Base-by-base conservation (phyloP, 1,140 invertebrate species). In the Polypedilum vanderplanki region DNA sequence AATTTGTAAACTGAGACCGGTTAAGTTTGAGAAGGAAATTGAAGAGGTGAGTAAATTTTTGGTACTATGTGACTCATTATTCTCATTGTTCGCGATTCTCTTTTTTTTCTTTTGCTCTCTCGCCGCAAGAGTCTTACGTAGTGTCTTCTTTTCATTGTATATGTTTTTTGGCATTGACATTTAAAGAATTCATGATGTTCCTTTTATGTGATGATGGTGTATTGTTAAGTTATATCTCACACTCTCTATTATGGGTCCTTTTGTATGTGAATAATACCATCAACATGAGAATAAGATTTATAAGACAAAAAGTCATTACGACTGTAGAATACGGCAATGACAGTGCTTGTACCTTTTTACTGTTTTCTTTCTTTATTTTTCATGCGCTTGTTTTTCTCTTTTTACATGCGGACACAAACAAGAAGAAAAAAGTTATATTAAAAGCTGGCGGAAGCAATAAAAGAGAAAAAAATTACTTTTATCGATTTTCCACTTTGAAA, bases 1-100 rank as follows among this genome's bases (percentile, higher is more conserved):
- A 77, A 87, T 94, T 77, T 95, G 92, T 84, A 88, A 89, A 77
- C 85, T 95, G 78, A 86, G 92, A 79, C 93, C 93, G 10, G 89
- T 94, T 76, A 90, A 89, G 80, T 95, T 95, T 80, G 88, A 91
- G 76, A 89, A 89, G 79, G 93, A 95, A 83, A 88, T 96, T 78
- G 93, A 95, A 83, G 90, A 92, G 87, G 91, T 92, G 82, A 86
- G 83, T 82, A 22, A 15, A 20, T 57, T n/a, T 12, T 57, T 57
- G 12, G 4, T 57, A 15, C 46, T 57, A 9, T 57, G 46, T 57
- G 24, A 33, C 1, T 33, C 24, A 33, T 33, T 5, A 5, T 33
- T 33, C 24, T 33, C 24, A 33, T 33, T 33, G 24, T 33, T 33
- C 24, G 24, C 24, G 5, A 33, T 33, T 33, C 24, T 33, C 24